Base-by-base conservation (phyloP, 2,797 vertebrate genomes). In the Lutjanus argentimaculatus region DNA sequence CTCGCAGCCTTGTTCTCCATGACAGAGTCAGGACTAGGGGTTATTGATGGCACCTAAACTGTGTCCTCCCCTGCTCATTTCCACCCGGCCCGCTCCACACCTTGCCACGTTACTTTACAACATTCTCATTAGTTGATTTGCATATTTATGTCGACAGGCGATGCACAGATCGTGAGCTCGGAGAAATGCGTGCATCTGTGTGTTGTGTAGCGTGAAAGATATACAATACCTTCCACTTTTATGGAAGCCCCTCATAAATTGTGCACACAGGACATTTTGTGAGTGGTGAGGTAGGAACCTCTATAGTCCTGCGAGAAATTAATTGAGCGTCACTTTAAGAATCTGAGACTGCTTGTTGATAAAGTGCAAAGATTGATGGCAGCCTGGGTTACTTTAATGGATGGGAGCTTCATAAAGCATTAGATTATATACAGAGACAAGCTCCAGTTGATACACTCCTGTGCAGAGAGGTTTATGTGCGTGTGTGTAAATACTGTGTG, bases 61-160 rank as follows among this genome's bases (percentile, higher is more conserved):
- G 61, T 17, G 21, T 51, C 15, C 48, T 63, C 48, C 71, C 2
- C n/a, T 51, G 40, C 72, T 84, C 79, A 69, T 92, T 91, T 91
- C 69, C 64, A 79, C 78, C 63, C 51, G 78, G 87, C 80, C 69
- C 56, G 59, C 79, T 80, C 70, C 67, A 79, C 83, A 90, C 75
- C 77, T 88, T 82, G 53, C 73, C 80, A 51, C 68, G 70, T 75
- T 82, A 71, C 84, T 93, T 89, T 88, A 88, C 67, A 22, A 77
- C 64, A 43, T 78, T 92, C 79, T 88, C 89, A 87, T 93, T 86
- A 82, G 75, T 56, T 78, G n/a, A 93, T 94, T 93, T 94, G 85
- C 93, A 93, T 93, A 91, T 91, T 89, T 83, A 75, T 80, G 76
- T 68, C 2, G 61, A 82, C 75, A 78, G 25, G 77, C 45, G 8